Base-by-base conservation (phyloP, 2,797 vertebrate species). In the Chaetophractus vellerosus region DNA sequence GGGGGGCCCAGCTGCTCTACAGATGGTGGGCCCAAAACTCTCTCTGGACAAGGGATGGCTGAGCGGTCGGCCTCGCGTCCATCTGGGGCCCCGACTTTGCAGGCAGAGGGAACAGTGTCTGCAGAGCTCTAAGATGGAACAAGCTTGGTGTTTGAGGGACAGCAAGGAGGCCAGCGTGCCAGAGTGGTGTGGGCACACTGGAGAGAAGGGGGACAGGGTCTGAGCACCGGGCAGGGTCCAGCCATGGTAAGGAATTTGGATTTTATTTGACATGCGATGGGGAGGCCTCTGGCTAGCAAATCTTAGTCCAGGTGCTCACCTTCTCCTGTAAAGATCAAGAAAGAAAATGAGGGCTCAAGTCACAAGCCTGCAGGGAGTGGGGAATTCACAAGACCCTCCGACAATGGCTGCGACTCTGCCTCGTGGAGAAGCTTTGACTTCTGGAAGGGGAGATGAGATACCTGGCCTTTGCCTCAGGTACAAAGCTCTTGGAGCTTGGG, bases 41-140 rank as follows among this genome's bases (percentile, higher is more conserved):
- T 52, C 63, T 80, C 68, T 59, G 61, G 68, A 85, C 28, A 50
- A 2, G 7, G 6, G 33, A 1, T 8, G 1, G 10, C 33, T 10
- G 16, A 76, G 21, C 21, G 31, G 15, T 18, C 2, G 1, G 33
- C 31, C 45, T 8, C 1, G 1, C 8, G 2, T 50, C 24, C 38
- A 5, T 15, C 14, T 16, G 45, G 38, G 14, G 50, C n/a, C 45
- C 36, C 36, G 1, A 16, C 12, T 68, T 24, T 75, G 28, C 23
- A 63, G 45, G 63, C 0, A 15, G 52, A 74, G 80, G 18, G 24
- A 33, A 55, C 18, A 55, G 52, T 55, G 52, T 19, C 26, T 1
- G 14, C 2, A 15, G 74, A 31, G 55, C 18, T 31, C 41, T 10
- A 61, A 23, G 33, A 23, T 18, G 24, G 55, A 23, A 28, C 5